These are phyloP conservation scores for Drosophila meridionalis DNA, from an alignment of 2,888 invertebrate genomes.

Conservation along the genomic window DNA sequence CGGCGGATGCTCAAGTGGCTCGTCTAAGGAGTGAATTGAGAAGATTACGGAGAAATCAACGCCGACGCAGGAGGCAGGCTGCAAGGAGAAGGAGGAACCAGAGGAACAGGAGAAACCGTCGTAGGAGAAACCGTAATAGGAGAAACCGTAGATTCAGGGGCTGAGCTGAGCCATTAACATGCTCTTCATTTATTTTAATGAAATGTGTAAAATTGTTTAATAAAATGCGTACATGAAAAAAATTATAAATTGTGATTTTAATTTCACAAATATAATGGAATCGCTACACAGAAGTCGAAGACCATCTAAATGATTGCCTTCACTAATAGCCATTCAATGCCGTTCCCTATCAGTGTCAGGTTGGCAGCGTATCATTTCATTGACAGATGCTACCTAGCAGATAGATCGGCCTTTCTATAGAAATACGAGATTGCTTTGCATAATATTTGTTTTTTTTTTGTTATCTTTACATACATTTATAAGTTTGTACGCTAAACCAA, in stretches of 20 bases:
- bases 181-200: neutral
- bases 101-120: neutral
- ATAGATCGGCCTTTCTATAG: too few relatives aligned
- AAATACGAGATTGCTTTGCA: too few relatives aligned
- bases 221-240: neutral
- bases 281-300: neutral
- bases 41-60: neutral
- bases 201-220: neutral
- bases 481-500: too few relatives aligned
- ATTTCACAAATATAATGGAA: neutral
- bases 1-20: neutral
- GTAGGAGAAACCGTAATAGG: neutral
- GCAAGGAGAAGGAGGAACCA: neutral
- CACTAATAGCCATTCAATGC: neutral
- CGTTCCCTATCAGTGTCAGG: too few relatives aligned
- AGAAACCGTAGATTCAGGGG: neutral
- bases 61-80: neutral
- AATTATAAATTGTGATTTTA: neutral
- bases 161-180: neutral
- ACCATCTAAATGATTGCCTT: neutral
- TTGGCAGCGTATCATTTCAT: too few relatives aligned
- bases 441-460: too few relatives aligned
- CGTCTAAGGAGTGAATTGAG: neutral
- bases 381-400: too few relatives aligned
- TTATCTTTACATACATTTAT: too few relatives aligned